Base-by-base conservation (phyloP, 1,140 invertebrate species). In the Caenorhabditis briggsae region DNA sequence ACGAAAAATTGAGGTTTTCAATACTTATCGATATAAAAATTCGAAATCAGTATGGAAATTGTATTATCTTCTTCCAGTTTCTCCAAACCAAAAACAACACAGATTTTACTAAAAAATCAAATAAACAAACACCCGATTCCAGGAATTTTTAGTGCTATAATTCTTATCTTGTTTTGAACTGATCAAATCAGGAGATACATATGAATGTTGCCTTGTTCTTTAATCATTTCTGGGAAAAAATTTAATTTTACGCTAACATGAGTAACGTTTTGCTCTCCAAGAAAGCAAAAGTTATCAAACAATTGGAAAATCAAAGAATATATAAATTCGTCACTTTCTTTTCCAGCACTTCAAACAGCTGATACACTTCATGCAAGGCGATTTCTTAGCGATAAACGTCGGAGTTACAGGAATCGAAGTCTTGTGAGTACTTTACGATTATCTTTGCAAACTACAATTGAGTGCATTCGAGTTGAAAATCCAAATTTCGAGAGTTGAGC, bases 351-450 rank as follows among this genome's bases (percentile, higher is more conserved):
- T 12, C 70, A 78, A 78, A 46, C 70, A 78, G 70, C 46, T 78
- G 70, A 78, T 78, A 78, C 70, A 50, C 70, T 78, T 23, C 70
- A 78, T 78, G 70, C 70, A 78, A 78, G 70, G 20, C 43, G 82
- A 59, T 86, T 86, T 82, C 85, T 86, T 16, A 86, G 56, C 41
- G 85, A 86, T 53, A 56, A 74, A 41, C 50, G 85, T 20, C 46
- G 70, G 33, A 86, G 82, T 56, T 86, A 86, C 56, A 41, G 85
- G 18, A 86, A 86, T 64, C 70, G 85, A 53, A 86, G 85, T 65
- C 74, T 86, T 48, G 85, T 86, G 16, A 82, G 85, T 82, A n/a
- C 25, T 12, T 84, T 65, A 48, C 23, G 8, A 55, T 48, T 7
- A 6, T 64, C 50, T 41, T 43, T 78, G 33, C 23, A 53, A 1